Evolutionary conservation across 2,888 invertebrate genomes (phyloP).

Genomic region (Rhamnusium bicolor): DNA sequence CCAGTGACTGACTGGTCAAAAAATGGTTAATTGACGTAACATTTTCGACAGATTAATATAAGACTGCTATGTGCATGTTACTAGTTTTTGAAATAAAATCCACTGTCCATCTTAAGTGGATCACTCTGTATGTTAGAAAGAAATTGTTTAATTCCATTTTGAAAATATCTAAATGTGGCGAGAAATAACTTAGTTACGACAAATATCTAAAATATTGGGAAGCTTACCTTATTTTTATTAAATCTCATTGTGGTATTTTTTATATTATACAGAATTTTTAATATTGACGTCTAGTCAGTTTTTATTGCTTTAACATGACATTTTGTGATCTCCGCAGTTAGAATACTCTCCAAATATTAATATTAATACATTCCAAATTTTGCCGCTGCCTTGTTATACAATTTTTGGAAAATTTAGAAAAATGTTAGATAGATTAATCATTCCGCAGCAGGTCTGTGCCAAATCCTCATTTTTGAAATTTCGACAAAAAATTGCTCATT

Average conservation of each 20-base stretch:
- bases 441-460: conserved; percentile 51
- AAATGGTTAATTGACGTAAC: too few relatives aligned
- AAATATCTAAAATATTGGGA: conserved; percentile 20
- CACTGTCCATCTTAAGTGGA: too few relatives aligned
- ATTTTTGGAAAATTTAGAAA: conserved; percentile 8
- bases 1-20: too few relatives aligned
- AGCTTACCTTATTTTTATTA: conserved; percentile 9
- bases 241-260: background rate
- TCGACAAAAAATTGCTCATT: conserved; percentile 53
- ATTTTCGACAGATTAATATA: too few relatives aligned
- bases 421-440: conserved; percentile 2
- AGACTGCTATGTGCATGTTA: too few relatives aligned
- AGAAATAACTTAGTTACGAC: background rate
- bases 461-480: conserved; percentile 42
- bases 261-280: conserved; percentile 21
- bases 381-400: background rate
- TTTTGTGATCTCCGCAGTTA: conserved; percentile 54
- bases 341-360: conserved; percentile 38
- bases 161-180: background rate
- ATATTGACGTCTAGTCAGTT: conserved; percentile 57
- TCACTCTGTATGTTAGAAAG: too few relatives aligned
- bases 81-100: too few relatives aligned
- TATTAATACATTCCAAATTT: conserved; percentile 40
- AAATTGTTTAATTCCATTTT: background rate
- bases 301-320: conserved; percentile 49